A percentile compares a stretch with the other conserved stretches of the same genome.
phyloP scores from a whole-genome alignment of 2,797 vertebrate genomes.

The Petrocephalus sullivani region DNA sequence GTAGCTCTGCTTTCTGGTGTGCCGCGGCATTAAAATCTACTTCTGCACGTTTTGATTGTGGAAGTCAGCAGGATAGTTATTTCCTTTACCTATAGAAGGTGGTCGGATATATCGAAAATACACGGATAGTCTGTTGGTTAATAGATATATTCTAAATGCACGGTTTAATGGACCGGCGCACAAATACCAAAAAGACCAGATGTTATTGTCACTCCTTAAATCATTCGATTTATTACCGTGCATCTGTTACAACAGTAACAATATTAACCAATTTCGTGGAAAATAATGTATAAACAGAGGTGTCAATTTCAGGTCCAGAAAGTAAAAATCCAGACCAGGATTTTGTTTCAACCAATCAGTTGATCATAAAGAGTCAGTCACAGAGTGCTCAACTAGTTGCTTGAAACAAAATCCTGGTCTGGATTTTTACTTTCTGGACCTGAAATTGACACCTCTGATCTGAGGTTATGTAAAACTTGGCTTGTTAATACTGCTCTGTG shows the following conservation, averaged over 20 bases:
- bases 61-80: not conserved
- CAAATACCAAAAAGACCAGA: not conserved
- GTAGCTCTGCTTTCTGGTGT: not conserved
- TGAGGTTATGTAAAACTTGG: not conserved
- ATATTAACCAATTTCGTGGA: not conserved
- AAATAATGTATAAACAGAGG: not conserved
- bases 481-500: not conserved
- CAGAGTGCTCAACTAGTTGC: no score
- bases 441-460: not conserved
- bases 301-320: no score
- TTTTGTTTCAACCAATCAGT: no score
- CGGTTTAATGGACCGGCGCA: not conserved
- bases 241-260: not conserved
- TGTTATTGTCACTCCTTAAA: not conserved
- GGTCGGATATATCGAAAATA: not conserved
- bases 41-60: not conserved
- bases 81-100: not conserved
- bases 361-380: no score
- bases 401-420: no score
- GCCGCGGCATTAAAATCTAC: not conserved
- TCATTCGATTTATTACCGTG: not conserved
- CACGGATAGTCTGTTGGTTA: not conserved
- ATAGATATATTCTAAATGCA: not conserved
- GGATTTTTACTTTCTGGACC: no score
- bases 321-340: no score